A percentile compares a stretch with the other conserved stretches of the same genome.
phyloP scores from a whole-genome alignment of 2,888 invertebrate species.

The Dusona sp. region DNA sequence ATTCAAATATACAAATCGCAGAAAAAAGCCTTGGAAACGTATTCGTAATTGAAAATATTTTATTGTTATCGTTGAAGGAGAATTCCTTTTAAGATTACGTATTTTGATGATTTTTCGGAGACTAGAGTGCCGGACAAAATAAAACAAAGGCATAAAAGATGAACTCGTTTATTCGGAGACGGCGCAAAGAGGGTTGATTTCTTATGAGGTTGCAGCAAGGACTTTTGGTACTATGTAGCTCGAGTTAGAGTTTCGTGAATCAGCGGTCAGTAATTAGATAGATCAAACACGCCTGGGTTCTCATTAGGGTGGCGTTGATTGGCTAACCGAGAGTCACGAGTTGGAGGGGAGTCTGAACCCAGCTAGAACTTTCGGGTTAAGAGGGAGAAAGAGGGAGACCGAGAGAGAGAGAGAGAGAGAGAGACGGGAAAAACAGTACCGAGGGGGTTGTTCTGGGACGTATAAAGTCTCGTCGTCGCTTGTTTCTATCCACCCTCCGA shows the following conservation, averaged over 20 bases:
- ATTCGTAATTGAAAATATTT: background rate
- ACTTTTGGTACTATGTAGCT: slow-evolving; percentile 17
- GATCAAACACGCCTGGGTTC: slow-evolving; percentile 69
- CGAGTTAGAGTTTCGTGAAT: slow-evolving; percentile 58
- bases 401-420: slow-evolving; percentile 3
- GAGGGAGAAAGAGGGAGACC: background rate
- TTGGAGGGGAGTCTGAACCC: slow-evolving; percentile 64
- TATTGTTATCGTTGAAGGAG: background rate
- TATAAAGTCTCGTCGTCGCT: slow-evolving; percentile 77
- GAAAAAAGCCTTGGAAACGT: background rate
- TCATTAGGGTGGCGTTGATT: slow-evolving; percentile 83
- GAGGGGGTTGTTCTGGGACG: slow-evolving; percentile 70
- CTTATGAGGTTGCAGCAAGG: background rate
- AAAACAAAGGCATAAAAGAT: slow-evolving; percentile 1
- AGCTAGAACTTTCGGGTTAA: slow-evolving; percentile 38
- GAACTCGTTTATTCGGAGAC: slow-evolving; percentile 53
- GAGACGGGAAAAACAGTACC: slow-evolving; percentile 44
- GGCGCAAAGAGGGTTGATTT: slow-evolving; percentile 23
- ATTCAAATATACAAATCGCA: background rate
- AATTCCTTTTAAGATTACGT: background rate
- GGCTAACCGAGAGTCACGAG: slow-evolving; percentile 78
- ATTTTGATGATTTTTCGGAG: background rate
- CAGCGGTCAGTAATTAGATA: slow-evolving; percentile 74
- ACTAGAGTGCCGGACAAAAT: slow-evolving; percentile 4
- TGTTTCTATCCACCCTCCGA: slow-evolving; percentile 81